Evolutionary conservation across 2,888 invertebrate species (phyloP).

Genomic region (Cheilosia vulpina): DNA sequence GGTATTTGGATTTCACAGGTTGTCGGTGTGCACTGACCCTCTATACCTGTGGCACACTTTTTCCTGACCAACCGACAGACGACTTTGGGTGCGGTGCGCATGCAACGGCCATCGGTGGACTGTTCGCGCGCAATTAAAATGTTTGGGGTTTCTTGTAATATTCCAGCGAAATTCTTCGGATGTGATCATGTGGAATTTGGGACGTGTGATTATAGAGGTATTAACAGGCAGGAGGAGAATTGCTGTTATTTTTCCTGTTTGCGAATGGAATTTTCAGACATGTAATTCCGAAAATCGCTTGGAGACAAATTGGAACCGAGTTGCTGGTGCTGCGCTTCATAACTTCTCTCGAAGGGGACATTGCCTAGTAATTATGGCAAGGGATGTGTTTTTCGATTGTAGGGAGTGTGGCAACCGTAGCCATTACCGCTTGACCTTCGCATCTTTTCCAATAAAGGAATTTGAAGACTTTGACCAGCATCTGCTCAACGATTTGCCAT

Average conservation of each 20-base stretch:
- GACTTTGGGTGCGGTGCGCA: background rate
- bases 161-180: conserved; percentile 38
- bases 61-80: background rate
- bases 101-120: conserved; percentile 18
- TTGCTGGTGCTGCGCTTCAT: background rate
- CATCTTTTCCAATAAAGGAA: no score
- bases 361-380: no score
- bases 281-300: conserved; percentile 32
- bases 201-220: conserved; percentile 54
- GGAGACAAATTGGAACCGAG: conserved; percentile 59
- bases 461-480: no score
- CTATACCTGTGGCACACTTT: conserved; percentile 51
- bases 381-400: no score
- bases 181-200: conserved; percentile 57
- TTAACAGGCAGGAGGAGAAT: conserved; percentile 32
- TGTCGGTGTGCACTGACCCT: background rate
- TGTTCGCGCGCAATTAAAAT: conserved; percentile 44
- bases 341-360: no score
- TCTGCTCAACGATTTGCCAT: no score
- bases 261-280: conserved; percentile 35
- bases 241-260: conserved; percentile 58
- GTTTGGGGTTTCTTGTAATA: conserved; percentile 37
- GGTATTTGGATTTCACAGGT: conserved; percentile 65
- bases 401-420: no score
- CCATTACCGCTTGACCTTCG: no score